These are phyloP conservation scores for Melangyna quadrimaculata DNA, from an alignment of 2,888 invertebrate genomes.

Conservation along the genomic window DNA sequence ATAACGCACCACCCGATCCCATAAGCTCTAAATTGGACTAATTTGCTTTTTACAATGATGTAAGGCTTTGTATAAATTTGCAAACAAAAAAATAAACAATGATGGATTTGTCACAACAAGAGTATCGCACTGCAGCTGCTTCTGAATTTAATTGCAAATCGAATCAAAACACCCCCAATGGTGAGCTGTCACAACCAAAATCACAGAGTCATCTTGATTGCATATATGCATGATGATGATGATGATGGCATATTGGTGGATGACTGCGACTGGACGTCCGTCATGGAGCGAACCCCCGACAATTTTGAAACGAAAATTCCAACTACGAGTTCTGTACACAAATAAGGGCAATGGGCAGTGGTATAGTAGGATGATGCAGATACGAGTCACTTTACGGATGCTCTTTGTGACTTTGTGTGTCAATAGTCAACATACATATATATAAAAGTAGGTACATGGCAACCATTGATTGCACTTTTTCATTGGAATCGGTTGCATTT, in stretches of 20 bases:
- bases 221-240: slow-evolving; percentile 15
- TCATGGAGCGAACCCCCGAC: slow-evolving; percentile 10
- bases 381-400: not conserved
- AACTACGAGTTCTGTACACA: not conserved
- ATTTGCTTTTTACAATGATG: slow-evolving; percentile 74
- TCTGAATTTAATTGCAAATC: slow-evolving; percentile 42
- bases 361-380: not conserved
- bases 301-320: slow-evolving; percentile 5
- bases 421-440: slow-evolving; percentile 17
- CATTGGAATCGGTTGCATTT: slow-evolving; percentile 15
- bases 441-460: too few relatives aligned
- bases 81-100: slow-evolving; percentile 53
- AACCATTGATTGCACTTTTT: slow-evolving; percentile 10
- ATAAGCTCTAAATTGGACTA: slow-evolving; percentile 58
- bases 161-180: not conserved
- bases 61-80: slow-evolving; percentile 74
- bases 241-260: not conserved
- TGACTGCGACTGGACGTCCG: too few relatives aligned
- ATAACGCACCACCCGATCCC: not conserved
- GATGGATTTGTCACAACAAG: slow-evolving; percentile 17
- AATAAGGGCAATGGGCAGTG: not conserved
- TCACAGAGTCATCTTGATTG: slow-evolving; percentile 52
- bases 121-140: slow-evolving; percentile 25
- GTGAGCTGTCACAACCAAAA: slow-evolving; percentile 20
- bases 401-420: slow-evolving; percentile 12